Percentiles rank a stretch among this genome's conserved stretches.
Conservation (phyloP, 1,140 invertebrate species). For the Grapholita molesta region DNA sequence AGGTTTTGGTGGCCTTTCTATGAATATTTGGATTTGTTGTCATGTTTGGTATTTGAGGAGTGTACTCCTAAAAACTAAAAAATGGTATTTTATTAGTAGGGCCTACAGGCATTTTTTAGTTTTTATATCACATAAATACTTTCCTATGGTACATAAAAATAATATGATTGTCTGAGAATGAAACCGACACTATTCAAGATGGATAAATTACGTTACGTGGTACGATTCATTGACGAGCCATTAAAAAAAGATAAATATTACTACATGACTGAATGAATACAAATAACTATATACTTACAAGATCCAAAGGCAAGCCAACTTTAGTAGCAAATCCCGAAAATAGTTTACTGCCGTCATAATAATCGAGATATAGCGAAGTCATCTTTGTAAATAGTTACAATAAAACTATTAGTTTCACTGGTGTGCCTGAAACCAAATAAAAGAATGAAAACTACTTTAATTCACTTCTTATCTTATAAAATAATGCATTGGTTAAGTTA, state of each 20-base stretch:
- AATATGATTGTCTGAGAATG: not conserved
- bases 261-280: not conserved
- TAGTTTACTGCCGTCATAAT: conserved; percentile 68
- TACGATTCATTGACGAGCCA: not conserved
- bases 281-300: conserved; percentile 49
- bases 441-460: not conserved
- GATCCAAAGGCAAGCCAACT: conserved; percentile 65
- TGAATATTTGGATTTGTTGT: too few relatives aligned
- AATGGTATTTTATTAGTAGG: too few relatives aligned
- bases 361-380: conserved; percentile 52
- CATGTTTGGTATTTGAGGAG: too few relatives aligned
- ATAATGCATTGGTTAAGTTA: not conserved
- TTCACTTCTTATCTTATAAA: not conserved
- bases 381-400: conserved; percentile 28
- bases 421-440: conserved; percentile 1
- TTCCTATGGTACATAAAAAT: too few relatives aligned
- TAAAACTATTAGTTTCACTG: conserved; percentile 17
- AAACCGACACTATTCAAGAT: not conserved
- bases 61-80: too few relatives aligned
- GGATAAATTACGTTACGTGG: not conserved
- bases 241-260: conserved; percentile 11
- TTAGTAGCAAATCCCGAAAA: conserved; percentile 55
- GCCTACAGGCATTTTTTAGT: too few relatives aligned
- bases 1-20: too few relatives aligned
- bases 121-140: too few relatives aligned